Evolutionary conservation across 2,113 vertebrate species (phyloP).

Genomic region (Willisornis vidua): DNA sequence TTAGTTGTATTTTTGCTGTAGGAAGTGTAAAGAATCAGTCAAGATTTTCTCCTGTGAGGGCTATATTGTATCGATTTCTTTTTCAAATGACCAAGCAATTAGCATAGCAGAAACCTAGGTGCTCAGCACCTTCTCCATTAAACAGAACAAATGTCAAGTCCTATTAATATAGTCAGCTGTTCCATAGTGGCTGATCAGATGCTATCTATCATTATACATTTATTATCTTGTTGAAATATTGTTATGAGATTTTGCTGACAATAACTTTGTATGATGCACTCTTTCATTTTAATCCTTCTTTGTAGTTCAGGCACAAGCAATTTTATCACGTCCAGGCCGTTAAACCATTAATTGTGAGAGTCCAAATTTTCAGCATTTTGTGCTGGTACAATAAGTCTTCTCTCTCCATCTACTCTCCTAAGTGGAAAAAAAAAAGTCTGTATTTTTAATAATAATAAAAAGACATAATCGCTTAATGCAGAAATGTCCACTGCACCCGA

Average conservation of each 20-base stretch:
- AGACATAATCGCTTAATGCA: slow-evolving; percentile 84
- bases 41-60: slow-evolving; percentile 18
- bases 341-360: slow-evolving; percentile 73
- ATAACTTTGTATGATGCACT: slow-evolving; percentile 3
- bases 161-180: slow-evolving; percentile 64
- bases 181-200: slow-evolving; percentile 43
- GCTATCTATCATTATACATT: slow-evolving; percentile 53
- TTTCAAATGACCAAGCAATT: slow-evolving; percentile 63
- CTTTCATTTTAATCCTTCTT: slow-evolving; percentile 43
- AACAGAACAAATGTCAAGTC: slow-evolving; percentile 61
- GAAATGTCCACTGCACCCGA: slow-evolving; percentile 77
- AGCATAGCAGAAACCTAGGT: slow-evolving; percentile 53
- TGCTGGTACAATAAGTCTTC: slow-evolving; percentile 58
- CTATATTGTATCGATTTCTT: slow-evolving; percentile 21
- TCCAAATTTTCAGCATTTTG: neutral
- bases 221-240: slow-evolving; percentile 63
- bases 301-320: slow-evolving; percentile 71
- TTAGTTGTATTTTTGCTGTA: slow-evolving; percentile 4
- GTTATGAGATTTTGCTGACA: slow-evolving; percentile 63
- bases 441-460: slow-evolving; percentile 78
- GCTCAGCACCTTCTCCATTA: slow-evolving; percentile 48
- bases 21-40: slow-evolving; percentile 20
- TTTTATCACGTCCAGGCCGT: slow-evolving; percentile 65
- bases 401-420: neutral
- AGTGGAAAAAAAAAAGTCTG: slow-evolving; percentile 37